These are phyloP conservation scores for Lepidurus packardi DNA, from an alignment of 1,140 invertebrate genomes.

Conservation along the genomic window DNA sequence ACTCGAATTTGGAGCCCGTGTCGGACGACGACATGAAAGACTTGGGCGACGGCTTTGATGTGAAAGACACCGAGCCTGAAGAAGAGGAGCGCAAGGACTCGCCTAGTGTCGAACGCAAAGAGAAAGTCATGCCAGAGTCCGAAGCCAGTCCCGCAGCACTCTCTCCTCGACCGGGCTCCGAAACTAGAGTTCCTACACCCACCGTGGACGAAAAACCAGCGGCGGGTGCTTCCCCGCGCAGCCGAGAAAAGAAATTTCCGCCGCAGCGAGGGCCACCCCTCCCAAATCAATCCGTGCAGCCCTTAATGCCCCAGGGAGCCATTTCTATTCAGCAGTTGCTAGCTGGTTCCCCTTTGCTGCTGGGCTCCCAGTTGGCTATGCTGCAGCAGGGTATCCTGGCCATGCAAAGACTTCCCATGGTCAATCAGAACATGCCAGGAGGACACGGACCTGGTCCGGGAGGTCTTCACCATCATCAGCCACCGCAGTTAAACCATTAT, in stretches of 20 bases:
- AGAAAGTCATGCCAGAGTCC: not conserved
- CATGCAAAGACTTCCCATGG: conserved; percentile 27
- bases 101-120: not conserved
- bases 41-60: not conserved
- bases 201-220: conserved; percentile 33
- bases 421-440: conserved; percentile 28
- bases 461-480: conserved; percentile 27
- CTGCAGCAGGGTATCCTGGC: conserved; percentile 29
- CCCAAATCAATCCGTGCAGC: not conserved
- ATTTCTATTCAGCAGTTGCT: not conserved
- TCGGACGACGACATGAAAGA: not conserved
- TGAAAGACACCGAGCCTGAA: not conserved
- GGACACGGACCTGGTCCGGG: conserved; percentile 21
- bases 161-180: not conserved
- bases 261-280: not conserved
- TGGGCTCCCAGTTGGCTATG: conserved; percentile 29
- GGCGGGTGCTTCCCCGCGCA: not conserved
- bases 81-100: not conserved
- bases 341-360: conserved; percentile 30
- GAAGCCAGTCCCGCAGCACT: not conserved
- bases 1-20: not conserved
- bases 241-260: not conserved
- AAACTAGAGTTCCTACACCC: conserved; percentile 27
- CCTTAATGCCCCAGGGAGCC: conserved; percentile 1
- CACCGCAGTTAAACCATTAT: not conserved